These are phyloP conservation scores for Drosophila simulans DNA, from an alignment of 1,140 invertebrate genomes.

Conservation along the genomic window DNA sequence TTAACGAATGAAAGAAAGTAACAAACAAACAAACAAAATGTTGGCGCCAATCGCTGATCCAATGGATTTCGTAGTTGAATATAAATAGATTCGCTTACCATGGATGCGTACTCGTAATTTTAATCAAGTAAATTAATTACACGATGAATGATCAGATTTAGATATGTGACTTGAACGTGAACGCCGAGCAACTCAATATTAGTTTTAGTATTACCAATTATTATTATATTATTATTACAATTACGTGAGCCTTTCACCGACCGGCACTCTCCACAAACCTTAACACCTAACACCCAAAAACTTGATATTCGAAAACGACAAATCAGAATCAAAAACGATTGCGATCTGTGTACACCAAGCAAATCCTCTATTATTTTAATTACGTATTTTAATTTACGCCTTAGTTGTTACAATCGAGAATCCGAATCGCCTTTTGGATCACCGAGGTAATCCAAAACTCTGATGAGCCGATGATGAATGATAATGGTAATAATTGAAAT, in stretches of 20 bases:
- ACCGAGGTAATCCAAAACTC: slow-evolving; percentile 9
- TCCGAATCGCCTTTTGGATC: slow-evolving; percentile 16
- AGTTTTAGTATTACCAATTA: slow-evolving; percentile 79
- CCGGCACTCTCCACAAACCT: slow-evolving; percentile 27
- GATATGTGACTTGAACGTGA: slow-evolving; percentile 67
- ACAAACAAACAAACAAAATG: slow-evolving; percentile 18
- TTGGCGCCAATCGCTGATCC: slow-evolving; percentile 61
- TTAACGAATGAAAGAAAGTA: slow-evolving; percentile 40
- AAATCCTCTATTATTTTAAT: slow-evolving; percentile 71
- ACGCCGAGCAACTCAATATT: slow-evolving; percentile 81
- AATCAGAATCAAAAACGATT: slow-evolving; percentile 33
- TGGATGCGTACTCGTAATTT: slow-evolving; percentile 69
- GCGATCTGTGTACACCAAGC: slow-evolving; percentile 46
- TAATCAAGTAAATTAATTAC: slow-evolving; percentile 60
- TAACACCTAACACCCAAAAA: slow-evolving; percentile 22
- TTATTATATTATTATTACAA: slow-evolving; percentile 36
- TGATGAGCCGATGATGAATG: slow-evolving; percentile 26
- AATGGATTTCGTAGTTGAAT: slow-evolving; percentile 78
- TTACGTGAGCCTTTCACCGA: slow-evolving; percentile 43
- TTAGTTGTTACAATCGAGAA: slow-evolving; percentile 69
- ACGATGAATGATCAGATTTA: slow-evolving; percentile 48
- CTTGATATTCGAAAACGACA: slow-evolving; percentile 69
- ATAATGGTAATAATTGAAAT: slow-evolving; percentile 33
- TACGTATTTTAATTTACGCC: slow-evolving; percentile 74
- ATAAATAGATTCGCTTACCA: slow-evolving; percentile 73